A percentile compares a stretch with the other conserved stretches of the same genome.
Evolutionary conservation across 2,888 invertebrate species (phyloP).

Genomic region (Gymnosoma rotundatum): DNA sequence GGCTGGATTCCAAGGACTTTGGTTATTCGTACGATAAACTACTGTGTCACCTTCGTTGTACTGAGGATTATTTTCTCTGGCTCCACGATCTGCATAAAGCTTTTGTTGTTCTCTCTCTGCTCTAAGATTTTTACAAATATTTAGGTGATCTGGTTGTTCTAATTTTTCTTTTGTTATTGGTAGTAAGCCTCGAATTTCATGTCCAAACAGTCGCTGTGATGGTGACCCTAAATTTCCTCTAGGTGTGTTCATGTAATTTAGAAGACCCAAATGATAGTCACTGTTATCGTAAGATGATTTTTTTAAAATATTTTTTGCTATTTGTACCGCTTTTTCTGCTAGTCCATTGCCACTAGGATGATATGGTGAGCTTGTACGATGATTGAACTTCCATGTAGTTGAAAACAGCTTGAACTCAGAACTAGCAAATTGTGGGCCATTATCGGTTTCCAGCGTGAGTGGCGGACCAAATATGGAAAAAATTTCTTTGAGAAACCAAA

Average conservation of each 20-base stretch:
- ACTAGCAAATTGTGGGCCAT: too few relatives aligned
- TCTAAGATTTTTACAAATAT: background rate
- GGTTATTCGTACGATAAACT: too few relatives aligned
- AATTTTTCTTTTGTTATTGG: background rate
- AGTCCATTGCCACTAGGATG: slow-evolving; percentile 4
- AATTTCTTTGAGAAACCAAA: slow-evolving; percentile 1
- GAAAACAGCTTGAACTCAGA: too few relatives aligned
- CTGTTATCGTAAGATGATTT: slow-evolving; percentile 30
- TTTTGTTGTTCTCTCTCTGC: slow-evolving; percentile 16
- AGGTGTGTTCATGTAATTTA: slow-evolving; percentile 24
- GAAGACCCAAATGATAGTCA: slow-evolving; percentile 14
- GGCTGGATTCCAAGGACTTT: too few relatives aligned
- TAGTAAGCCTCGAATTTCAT: slow-evolving; percentile 9
- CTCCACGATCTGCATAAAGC: background rate
- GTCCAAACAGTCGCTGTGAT: slow-evolving; percentile 24
- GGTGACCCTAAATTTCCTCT: slow-evolving; percentile 4
- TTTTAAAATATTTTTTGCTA: background rate
- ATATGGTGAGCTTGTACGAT: too few relatives aligned
- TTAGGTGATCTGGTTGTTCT: too few relatives aligned
- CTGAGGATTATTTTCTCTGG: background rate
- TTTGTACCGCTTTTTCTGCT: slow-evolving; percentile 14
- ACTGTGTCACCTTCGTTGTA: too few relatives aligned
- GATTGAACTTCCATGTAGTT: too few relatives aligned
- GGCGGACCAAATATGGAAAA: background rate
- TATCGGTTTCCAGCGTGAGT: background rate